Evolutionary conservation across 2,797 vertebrate genomes (phyloP), one percentile per base, ranked within the genome.

Genomic region (Urophycis tenuis): DNA sequence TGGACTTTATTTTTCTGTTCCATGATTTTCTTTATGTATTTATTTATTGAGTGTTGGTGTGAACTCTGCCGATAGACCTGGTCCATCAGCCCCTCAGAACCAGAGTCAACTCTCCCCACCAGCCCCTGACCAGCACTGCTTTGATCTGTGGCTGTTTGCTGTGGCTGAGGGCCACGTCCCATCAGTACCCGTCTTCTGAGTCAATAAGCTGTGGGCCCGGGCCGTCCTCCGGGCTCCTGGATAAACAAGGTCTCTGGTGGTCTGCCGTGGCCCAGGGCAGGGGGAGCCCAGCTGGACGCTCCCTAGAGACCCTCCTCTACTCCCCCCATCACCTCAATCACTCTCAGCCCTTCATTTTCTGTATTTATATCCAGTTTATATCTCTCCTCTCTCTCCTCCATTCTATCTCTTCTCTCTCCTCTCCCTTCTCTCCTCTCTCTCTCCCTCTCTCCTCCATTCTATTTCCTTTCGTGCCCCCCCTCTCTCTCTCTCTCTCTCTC

Each of bases 161-260:
- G 88, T 92, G 85, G 89, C 91, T 92, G 87, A 86, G 81, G 90
- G 91, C 89, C 86, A 90, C 91, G 90, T 90, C 91, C 89, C 87
- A 14, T 14, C 87, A 90, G 89, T 88, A 90, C 88, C 91, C 90
- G n/a, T 88, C 80, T 89, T 89, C 86, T 86, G 90, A 90, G 92
- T 91, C 92, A 92, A 92, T 92, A 94, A 88, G 87, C 90, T 92
- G 87, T 89, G 88, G 88, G 81, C 84, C 82, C 89, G 88, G 88
- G 81, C 84, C 82, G 85, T 90, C 88, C 86, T 85, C 74, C 75
- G 89, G 89, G 90, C 88, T 91, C 85, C 90, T 92, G 91, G 88
- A 90, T 92, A 93, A 93, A 93, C 91, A 92, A 88, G 90, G 89
- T 92, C 92, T 92, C 91, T 92, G 86, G 25, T 30, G 64, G 91